phyloP scores from a whole-genome alignment of 1,140 invertebrate genomes.

The Scaptomyza graminum region DNA sequence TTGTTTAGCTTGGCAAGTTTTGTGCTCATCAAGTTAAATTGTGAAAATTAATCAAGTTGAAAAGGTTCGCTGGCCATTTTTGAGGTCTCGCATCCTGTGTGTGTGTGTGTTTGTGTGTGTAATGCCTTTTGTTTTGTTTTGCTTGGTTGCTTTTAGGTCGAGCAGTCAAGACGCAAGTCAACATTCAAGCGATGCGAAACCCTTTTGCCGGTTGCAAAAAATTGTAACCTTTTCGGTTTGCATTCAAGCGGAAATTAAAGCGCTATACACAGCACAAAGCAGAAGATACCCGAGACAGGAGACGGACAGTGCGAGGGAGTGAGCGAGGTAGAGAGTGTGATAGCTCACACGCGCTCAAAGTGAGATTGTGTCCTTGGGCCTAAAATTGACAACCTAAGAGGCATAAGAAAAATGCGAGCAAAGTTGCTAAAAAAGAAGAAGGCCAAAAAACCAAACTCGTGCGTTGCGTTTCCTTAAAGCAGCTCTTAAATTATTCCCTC shows the following conservation, averaged over 20 bases:
- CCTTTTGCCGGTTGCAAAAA: constrained; percentile 39
- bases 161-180: constrained; percentile 42
- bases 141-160: constrained; percentile 40
- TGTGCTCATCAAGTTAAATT: constrained; percentile 77
- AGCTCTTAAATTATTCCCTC: constrained; percentile 46
- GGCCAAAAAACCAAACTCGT: constrained; percentile 54
- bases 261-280: constrained; percentile 17
- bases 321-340: background rate
- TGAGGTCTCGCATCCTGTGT: constrained; percentile 1
- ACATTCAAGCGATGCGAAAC: constrained; percentile 55
- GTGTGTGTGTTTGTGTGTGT: constrained; percentile 3
- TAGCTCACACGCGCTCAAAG: constrained; percentile 56
- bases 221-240: constrained; percentile 70
- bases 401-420: background rate
- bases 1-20: constrained; percentile 53
- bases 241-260: constrained; percentile 79
- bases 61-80: constrained; percentile 61
- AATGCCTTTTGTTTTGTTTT: constrained; percentile 63
- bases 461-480: constrained; percentile 62
- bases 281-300: constrained; percentile 34
- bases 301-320: background rate
- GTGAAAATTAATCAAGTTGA: constrained; percentile 81
- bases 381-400: constrained; percentile 44
- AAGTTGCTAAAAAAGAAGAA: constrained; percentile 24
- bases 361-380: constrained; percentile 68